These are phyloP conservation scores for Gila orcuttii DNA, from an alignment of 2,113 vertebrate species.

Conservation along the genomic window DNA sequence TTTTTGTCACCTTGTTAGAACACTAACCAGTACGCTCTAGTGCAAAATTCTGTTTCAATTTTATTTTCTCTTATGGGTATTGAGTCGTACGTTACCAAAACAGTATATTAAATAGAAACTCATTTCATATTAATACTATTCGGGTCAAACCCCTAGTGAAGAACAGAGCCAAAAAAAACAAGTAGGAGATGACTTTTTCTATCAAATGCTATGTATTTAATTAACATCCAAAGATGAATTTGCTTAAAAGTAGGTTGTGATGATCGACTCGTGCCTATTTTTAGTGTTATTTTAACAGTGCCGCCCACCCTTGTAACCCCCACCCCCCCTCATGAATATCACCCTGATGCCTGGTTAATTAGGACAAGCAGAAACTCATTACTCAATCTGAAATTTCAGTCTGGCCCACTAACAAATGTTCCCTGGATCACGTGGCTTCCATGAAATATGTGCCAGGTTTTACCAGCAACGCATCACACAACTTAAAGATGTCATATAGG, in stretches of 20 bases:
- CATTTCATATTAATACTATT: constrained; percentile 29
- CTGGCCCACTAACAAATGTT: constrained; percentile 77
- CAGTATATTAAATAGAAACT: background rate
- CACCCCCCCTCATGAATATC: constrained; percentile 68
- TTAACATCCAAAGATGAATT: constrained; percentile 84
- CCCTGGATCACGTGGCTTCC: constrained; percentile 66
- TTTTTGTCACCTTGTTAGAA: background rate
- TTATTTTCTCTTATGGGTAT: background rate
- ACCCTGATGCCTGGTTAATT: constrained; percentile 77
- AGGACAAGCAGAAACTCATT: constrained; percentile 83
- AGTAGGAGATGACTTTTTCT: constrained; percentile 70
- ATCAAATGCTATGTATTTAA: constrained; percentile 72
- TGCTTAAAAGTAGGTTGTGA: constrained; percentile 81
- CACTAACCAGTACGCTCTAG: background rate
- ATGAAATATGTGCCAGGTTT: constrained; percentile 70
- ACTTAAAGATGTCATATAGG: constrained; percentile 17
- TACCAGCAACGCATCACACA: background rate
- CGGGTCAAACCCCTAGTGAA: constrained; percentile 40
- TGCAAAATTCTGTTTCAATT: background rate
- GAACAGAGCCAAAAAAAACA: constrained; percentile 6
- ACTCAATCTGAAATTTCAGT: constrained; percentile 78
- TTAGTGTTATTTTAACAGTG: constrained; percentile 76
- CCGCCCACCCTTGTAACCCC: constrained; percentile 53
- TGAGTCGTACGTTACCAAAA: background rate
- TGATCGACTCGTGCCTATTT: constrained; percentile 77